Conservation (phyloP, 1,140 invertebrate genomes). For the Condylostylus longicornis region DNA sequence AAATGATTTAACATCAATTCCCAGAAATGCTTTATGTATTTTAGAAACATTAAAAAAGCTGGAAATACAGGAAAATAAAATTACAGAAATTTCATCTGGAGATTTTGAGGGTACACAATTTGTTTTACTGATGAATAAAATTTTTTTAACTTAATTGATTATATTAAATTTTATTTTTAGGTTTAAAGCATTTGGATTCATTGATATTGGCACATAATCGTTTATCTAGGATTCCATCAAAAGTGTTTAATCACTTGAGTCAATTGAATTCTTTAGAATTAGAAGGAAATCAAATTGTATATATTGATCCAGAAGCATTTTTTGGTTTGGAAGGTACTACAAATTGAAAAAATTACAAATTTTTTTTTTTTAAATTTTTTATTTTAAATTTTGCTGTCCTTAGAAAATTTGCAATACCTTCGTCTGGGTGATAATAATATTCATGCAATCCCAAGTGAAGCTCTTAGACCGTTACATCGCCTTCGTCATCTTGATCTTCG, state of each 20-base stretch:
- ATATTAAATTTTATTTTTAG: slow-evolving; percentile 32
- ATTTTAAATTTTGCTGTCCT: slow-evolving; percentile 6
- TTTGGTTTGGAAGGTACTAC: slow-evolving; percentile 62
- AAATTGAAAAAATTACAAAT: no score
- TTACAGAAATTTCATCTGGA: slow-evolving; percentile 56
- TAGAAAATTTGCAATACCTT: slow-evolving; percentile 77
- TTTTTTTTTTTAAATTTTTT: slow-evolving; percentile 1
- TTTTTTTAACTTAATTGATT: neutral
- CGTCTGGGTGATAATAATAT: slow-evolving; percentile 74
- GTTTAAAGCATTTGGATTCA: slow-evolving; percentile 61
- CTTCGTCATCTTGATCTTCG: slow-evolving; percentile 74
- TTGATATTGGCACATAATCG: slow-evolving; percentile 72
- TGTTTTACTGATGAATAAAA: neutral
- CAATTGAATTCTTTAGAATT: slow-evolving; percentile 71
- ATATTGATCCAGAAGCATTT: slow-evolving; percentile 68
- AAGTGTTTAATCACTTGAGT: slow-evolving; percentile 63
- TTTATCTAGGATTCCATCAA: slow-evolving; percentile 54
- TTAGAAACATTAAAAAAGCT: slow-evolving; percentile 67
- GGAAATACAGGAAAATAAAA: slow-evolving; percentile 75
- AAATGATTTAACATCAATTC: slow-evolving; percentile 59
- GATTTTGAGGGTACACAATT: slow-evolving; percentile 59
- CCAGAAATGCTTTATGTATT: slow-evolving; percentile 57
- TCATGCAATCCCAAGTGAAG: slow-evolving; percentile 63
- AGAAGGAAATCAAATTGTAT: slow-evolving; percentile 66
- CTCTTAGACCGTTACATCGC: slow-evolving; percentile 61